Percentiles rank a stretch among this genome's conserved stretches.
phyloP scores from a whole-genome alignment of 2,888 invertebrate species.

The Chrysolina oricalcia region DNA sequence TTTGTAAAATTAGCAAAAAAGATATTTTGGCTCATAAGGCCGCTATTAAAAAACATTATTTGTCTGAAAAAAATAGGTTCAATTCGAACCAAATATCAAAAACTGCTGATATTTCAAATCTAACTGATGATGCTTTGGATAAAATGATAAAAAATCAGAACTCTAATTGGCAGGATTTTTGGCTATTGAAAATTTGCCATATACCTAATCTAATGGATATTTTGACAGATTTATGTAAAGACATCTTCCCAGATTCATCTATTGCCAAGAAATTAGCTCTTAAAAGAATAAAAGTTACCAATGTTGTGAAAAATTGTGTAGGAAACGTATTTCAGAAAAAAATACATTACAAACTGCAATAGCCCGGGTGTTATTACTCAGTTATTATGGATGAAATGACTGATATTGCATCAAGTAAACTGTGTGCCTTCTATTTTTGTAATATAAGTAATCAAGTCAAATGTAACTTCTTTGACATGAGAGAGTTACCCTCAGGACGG shows the following conservation, averaged over 20 bases:
- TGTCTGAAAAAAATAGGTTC: too few relatives aligned
- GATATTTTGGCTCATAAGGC: too few relatives aligned
- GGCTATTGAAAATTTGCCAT: neutral
- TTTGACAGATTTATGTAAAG: neutral
- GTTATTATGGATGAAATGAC: slow-evolving; percentile 3
- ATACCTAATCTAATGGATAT: neutral
- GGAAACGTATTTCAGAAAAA: too few relatives aligned
- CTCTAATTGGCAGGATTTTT: neutral
- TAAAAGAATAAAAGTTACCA: neutral
- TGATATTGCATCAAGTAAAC: too few relatives aligned
- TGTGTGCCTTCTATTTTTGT: neutral
- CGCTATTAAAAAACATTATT: too few relatives aligned
- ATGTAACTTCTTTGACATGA: neutral
- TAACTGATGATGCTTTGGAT: too few relatives aligned
- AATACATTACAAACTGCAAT: too few relatives aligned
- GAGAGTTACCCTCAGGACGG: slow-evolving; percentile 29
- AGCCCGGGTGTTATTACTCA: neutral
- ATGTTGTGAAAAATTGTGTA: too few relatives aligned
- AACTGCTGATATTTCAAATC: too few relatives aligned
- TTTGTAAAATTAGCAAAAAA: too few relatives aligned
- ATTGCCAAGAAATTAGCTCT: neutral
- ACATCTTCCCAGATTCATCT: neutral
- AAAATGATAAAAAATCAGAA: neutral
- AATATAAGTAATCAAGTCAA: neutral
- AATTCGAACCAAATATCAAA: too few relatives aligned